Conservation (phyloP, 2,113 vertebrate species). For the Notothenia coriiceps region DNA sequence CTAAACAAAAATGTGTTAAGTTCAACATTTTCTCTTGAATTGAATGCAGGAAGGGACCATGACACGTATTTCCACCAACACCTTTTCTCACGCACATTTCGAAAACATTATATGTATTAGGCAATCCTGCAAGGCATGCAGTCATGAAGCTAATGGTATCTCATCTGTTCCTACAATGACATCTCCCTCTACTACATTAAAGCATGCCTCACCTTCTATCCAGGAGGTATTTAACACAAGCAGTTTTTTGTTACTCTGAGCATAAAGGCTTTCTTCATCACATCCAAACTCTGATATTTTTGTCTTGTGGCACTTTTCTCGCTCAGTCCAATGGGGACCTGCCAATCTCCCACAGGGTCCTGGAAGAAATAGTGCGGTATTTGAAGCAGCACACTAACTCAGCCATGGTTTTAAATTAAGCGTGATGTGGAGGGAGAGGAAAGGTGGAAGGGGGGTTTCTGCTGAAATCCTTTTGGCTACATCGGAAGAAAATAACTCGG, state of each 20-base stretch:
- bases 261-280: constrained; percentile 82
- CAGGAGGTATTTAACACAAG: constrained; percentile 75
- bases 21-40: constrained; percentile 61
- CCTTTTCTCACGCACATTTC: constrained; percentile 52
- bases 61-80: constrained; percentile 69
- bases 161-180: constrained; percentile 45
- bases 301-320: constrained; percentile 82
- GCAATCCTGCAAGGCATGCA: constrained; percentile 15
- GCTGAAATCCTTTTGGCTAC: constrained; percentile 72
- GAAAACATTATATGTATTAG: constrained; percentile 32
- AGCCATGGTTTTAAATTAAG: constrained; percentile 86
- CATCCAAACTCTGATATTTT: constrained; percentile 81
- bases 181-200: constrained; percentile 57
- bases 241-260: constrained; percentile 70
- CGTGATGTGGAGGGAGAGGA: constrained; percentile 72
- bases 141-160: constrained; percentile 34
- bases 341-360: constrained; percentile 82
- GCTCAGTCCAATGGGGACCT: constrained; percentile 75
- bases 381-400: constrained; percentile 83
- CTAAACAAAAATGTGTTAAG: constrained; percentile 30
- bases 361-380: constrained; percentile 81
- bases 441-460: constrained; percentile 21
- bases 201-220: constrained; percentile 63
- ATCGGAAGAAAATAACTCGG: constrained; percentile 76
- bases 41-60: constrained; percentile 43